Base-by-base conservation (phyloP, 1,140 invertebrate genomes). In the Drosophila aff. region DNA sequence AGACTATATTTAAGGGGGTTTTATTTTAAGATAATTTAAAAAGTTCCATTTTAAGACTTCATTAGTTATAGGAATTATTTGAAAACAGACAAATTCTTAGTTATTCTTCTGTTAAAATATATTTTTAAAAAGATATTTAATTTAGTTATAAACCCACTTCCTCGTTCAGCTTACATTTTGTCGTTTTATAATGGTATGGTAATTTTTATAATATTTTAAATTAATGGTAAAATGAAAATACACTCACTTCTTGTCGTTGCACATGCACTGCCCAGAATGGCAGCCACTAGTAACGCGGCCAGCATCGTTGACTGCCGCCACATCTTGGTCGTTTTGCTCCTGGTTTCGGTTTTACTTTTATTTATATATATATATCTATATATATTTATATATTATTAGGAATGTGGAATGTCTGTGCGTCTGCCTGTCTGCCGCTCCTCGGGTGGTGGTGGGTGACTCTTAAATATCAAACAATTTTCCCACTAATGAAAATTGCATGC, bases 291-390 rank as follows among this genome's bases (percentile, higher is more conserved):
- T 79, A 92, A 67, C 89, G 92, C 89, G 91, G 92, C 84, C 84
- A 92, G 87, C 86, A 87, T 90, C 66, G 75, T 86, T 79, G 78
- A 81, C 80, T 83, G 92, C 84, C 91, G 92, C 78, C 91, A 65
- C 92, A 92, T 92, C 77, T 83, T 86, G 16, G 47, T 65, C 46
- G 65, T 68, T 80, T 64, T 44, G 64, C 44, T 36, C 64, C 67
- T 49, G 49, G 44, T 53, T 60, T 59, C 18, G 49, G 28, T 63
- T 57, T 55, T 43, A 49, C 52, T 82, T 79, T 53, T 28, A 23
- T 23, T 23, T 79, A 57, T 65, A 44, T 40, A 16, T 55, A 52
- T 62, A 38, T 43, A 11, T 49, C 46, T 64, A 67, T 55, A 44
- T 64, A 13, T 44, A 21, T 41, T 9, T 63, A 63, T 68, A 73